Evolutionary conservation across 1,140 invertebrate species (phyloP), one percentile per base, ranked within the genome.

Genomic region (Lucilia cuprina): DNA sequence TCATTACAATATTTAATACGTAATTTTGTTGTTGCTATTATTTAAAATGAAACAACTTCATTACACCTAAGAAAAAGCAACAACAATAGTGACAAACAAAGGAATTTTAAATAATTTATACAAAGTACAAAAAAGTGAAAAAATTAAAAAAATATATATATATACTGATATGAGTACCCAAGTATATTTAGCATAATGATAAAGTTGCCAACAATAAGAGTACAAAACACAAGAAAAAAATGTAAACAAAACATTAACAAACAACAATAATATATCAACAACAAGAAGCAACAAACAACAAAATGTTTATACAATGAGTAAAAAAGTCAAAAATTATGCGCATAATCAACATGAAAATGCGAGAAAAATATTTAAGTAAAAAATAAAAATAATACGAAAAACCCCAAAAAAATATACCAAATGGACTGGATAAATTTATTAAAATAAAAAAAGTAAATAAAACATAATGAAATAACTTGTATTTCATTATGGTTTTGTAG

Each of bases 311-410:
- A 70, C 14, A 1, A 14, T 60, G 19, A 10, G 25, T 30, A 49
- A 35, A 41, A 35, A 34, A 78, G 47, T 78, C 47, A 49, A 85
- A 88, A 87, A 88, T 89, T 89, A 89, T 89, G 88, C 88, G 88
- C 88, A 89, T 89, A 89, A 89, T 89, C 88, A 89, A 87, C 75
- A 41, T 78, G 75, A 70, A 70, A 70, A 70, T 70, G 65, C 65
- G 65, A 70, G 65, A 70, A 70, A 70, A 70, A 70, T 70, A 70
- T 70, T 70, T 70, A 70, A 70, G 65, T 21, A 70, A 21, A 60
- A 60, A 60, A 17, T 13, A 60, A n/a, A 60, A 10, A 10, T 5
- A 60, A 60, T 30, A 30, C n/a, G 7, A 41, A 41, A 41, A 41
- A 41, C 41, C 41, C 41, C n/a, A 70, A 70, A 60, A 60, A 60